Evolutionary conservation across 2,797 vertebrate genomes (phyloP).

Genomic region (Thripadectes ignobilis): DNA sequence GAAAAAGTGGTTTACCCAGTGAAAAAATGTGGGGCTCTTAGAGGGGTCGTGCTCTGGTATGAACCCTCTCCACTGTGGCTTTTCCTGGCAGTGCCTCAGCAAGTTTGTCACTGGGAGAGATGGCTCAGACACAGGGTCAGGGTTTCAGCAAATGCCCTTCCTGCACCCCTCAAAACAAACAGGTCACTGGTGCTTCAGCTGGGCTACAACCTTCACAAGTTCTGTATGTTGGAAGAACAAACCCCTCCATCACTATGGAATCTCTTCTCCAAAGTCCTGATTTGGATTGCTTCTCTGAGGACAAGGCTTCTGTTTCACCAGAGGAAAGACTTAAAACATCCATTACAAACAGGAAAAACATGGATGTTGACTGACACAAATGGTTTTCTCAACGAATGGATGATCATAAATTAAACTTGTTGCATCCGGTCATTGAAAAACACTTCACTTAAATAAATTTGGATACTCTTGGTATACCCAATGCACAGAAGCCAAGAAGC

Average conservation of each 20-base stretch:
- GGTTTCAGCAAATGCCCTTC: not conserved
- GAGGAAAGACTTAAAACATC: not conserved
- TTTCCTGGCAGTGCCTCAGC: not conserved
- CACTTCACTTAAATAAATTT: not conserved
- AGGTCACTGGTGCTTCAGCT: not conserved
- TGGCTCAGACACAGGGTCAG: not conserved
- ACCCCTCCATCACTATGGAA: not conserved
- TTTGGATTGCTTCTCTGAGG: not conserved
- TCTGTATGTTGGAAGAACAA: not conserved
- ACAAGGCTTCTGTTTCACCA: not conserved
- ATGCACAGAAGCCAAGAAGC: not conserved
- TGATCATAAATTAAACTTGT: not conserved
- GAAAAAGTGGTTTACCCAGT: not conserved
- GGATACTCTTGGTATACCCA: not conserved
- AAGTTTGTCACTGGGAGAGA: not conserved
- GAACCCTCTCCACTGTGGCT: not conserved
- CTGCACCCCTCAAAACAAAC: not conserved
- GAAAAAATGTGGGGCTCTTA: not conserved
- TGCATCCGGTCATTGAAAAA: not conserved
- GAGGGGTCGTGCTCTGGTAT: not conserved
- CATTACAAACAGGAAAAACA: not conserved
- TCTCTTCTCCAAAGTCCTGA: not conserved
- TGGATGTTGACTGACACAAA: accelerated
- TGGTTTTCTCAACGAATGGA: not conserved
- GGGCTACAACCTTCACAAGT: not conserved